Conservation (phyloP, 2,113 vertebrate species). For the Tapirus terrestris region DNA sequence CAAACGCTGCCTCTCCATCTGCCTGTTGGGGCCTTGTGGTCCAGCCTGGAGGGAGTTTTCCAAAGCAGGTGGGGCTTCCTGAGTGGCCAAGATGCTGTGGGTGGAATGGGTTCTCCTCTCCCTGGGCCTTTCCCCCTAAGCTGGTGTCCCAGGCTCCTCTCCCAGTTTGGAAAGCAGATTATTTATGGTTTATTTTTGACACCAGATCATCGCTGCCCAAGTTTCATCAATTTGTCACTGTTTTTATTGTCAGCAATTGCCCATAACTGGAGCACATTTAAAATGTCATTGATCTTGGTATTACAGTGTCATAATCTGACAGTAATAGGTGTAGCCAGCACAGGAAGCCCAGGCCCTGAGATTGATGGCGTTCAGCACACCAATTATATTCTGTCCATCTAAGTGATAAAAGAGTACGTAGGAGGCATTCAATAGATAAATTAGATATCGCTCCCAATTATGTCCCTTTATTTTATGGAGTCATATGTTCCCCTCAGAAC, state of each 20-base stretch:
- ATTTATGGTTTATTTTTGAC: constrained; percentile 87
- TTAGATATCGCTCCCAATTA: constrained; percentile 88
- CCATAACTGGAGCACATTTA: constrained; percentile 91
- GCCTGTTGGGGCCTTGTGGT: background rate
- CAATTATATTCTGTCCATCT: constrained; percentile 91
- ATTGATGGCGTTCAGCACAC: constrained; percentile 89
- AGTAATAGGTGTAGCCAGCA: constrained; percentile 88
- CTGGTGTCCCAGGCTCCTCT: constrained; percentile 51
- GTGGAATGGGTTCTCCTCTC: background rate
- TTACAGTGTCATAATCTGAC: constrained; percentile 90
- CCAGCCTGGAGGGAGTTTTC: background rate
- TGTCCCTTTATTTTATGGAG: constrained; percentile 86
- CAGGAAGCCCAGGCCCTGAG: constrained; percentile 86
- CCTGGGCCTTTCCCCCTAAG: background rate
- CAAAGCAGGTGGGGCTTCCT: background rate
- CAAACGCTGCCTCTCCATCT: background rate
- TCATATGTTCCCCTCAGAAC: constrained; percentile 83
- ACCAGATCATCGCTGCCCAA: constrained; percentile 85
- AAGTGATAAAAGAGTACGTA: constrained; percentile 87
- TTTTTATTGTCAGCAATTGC: constrained; percentile 91
- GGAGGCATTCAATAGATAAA: constrained; percentile 87
- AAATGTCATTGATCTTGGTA: constrained; percentile 91
- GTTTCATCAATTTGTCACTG: constrained; percentile 90
- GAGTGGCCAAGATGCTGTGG: background rate
- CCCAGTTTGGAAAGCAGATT: constrained; percentile 79